phyloP scores from a whole-genome alignment of 2,888 invertebrate species.

The Eudemis profundana region DNA sequence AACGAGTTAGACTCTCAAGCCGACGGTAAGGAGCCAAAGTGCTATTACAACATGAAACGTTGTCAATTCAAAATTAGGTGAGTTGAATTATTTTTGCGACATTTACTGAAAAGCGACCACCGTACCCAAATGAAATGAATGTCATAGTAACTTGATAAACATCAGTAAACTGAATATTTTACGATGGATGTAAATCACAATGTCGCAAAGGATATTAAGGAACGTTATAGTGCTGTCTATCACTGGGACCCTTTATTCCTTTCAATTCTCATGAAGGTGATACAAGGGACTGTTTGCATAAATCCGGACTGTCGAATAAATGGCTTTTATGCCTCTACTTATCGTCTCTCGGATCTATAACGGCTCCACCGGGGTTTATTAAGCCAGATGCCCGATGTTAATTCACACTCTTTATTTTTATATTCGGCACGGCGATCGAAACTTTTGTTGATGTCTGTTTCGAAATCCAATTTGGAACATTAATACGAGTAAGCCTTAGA shows the following conservation, averaged over 20 bases:
- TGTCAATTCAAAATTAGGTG: conserved; percentile 35
- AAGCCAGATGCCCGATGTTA: conserved; percentile 61
- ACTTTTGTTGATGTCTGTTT: conserved; percentile 19
- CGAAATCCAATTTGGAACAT: conserved; percentile 10
- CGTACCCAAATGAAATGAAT: conserved; percentile 2
- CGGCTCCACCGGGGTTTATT: conserved; percentile 52
- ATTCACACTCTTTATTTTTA: conserved; percentile 55
- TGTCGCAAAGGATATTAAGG: conserved; percentile 18
- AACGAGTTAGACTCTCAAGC: conserved; percentile 39
- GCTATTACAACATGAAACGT: conserved; percentile 36
- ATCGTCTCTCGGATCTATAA: conserved; percentile 51
- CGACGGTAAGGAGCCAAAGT: conserved; percentile 3
- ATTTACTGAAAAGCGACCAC: conserved; percentile 24
- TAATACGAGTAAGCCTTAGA: too few relatives aligned
- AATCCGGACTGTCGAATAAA: conserved; percentile 53
- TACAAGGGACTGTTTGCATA: conserved; percentile 54
- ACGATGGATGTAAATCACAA: conserved; percentile 26
- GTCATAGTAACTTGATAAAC: conserved; percentile 10
- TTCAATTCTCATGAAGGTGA: conserved; percentile 41
- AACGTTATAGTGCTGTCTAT: conserved; percentile 28
- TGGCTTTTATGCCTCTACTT: conserved; percentile 52
- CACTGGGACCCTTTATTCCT: conserved; percentile 32
- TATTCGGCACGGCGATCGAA: conserved; percentile 27
- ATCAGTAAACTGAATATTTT: conserved; percentile 27
- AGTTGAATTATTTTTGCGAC: conserved; percentile 36